Evolutionary conservation across 2,888 invertebrate genomes (phyloP).

Genomic region (Eupithecia dodoneata): DNA sequence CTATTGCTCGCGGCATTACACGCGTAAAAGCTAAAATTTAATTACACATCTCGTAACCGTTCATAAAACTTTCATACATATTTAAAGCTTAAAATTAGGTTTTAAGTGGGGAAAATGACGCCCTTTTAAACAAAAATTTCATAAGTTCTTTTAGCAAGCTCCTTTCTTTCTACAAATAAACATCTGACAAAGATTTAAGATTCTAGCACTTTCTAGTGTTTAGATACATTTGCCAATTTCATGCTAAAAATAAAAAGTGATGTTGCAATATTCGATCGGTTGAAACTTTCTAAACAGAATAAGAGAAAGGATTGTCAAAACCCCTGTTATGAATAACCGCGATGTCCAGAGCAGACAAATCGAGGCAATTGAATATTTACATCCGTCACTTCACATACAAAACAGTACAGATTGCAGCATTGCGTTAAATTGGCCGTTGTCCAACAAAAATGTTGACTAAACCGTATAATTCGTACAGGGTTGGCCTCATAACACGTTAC

Average conservation of each 20-base stretch:
- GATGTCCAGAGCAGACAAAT: slow-evolving; percentile 29
- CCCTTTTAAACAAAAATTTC: no score
- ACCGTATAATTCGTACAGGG: slow-evolving; percentile 26
- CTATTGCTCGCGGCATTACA: not conserved
- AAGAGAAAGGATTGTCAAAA: slow-evolving; percentile 2
- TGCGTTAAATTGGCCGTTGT: slow-evolving; percentile 39
- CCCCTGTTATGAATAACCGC: not conserved
- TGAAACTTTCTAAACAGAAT: slow-evolving; percentile 4
- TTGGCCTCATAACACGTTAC: not conserved
- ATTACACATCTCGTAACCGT: not conserved
- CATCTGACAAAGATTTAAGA: not conserved
- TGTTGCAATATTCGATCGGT: not conserved
- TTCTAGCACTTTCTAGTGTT: not conserved
- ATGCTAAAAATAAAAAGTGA: not conserved
- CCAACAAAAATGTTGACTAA: slow-evolving; percentile 37
- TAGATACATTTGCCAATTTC: not conserved
- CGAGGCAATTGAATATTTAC: slow-evolving; percentile 42
- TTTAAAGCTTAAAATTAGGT: not conserved
- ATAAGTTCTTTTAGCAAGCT: no score
- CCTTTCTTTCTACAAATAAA: no score
- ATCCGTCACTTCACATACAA: slow-evolving; percentile 36
- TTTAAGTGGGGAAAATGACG: no score
- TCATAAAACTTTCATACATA: not conserved
- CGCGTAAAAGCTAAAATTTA: not conserved
- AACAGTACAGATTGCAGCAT: slow-evolving; percentile 31